Evolutionary conservation across 2,797 vertebrate genomes (phyloP), one percentile per base, ranked within the genome.

Genomic region (Alcedo atthis): DNA sequence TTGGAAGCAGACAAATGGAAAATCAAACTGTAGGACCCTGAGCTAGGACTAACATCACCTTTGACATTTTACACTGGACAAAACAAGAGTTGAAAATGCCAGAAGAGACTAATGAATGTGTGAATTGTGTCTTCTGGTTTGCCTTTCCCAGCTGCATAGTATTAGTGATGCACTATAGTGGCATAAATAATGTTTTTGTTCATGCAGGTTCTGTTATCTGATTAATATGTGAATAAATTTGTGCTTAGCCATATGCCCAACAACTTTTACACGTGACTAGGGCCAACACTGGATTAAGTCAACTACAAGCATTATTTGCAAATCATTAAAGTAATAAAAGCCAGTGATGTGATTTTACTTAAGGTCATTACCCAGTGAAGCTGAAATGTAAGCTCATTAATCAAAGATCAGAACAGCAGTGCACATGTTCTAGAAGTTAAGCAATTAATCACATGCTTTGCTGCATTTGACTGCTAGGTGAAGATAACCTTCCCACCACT

Each of bases 371-470:
- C 17, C 30, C 66, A 83, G 17, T 15, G 15, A 51, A 82, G 51
- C 30, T 89, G 85, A 87, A 89, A 94, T 55, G 32, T 57, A 64
- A 92, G 21, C 53, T 77, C 54, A 28, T 78, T 81, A 76, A 84
- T 62, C 48, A 89, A 63, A 77, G 30, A 75, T 62, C 81, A 89
- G 37, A 93, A 43, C 53, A 68, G 32, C 3, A 51, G 53, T 11
- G 46, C 10, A 57, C 67, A 57, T 66, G 69, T 22, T 74, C 42
- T 71, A 55, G 35, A 85, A 90, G 49, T 49, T 61, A 64, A 81
- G 55, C 12, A 37, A 74, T 33, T 64, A 67, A 67, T 62, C 42
- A 24, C 64, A 81, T 62, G 26, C 32, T 89, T 82, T 61, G 13
- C 30, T 75, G 13, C 21, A 77, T 61, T 77, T 79, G 49, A 64